phyloP scores from a whole-genome alignment of 2,888 invertebrate species.

The Dynastes maya region DNA sequence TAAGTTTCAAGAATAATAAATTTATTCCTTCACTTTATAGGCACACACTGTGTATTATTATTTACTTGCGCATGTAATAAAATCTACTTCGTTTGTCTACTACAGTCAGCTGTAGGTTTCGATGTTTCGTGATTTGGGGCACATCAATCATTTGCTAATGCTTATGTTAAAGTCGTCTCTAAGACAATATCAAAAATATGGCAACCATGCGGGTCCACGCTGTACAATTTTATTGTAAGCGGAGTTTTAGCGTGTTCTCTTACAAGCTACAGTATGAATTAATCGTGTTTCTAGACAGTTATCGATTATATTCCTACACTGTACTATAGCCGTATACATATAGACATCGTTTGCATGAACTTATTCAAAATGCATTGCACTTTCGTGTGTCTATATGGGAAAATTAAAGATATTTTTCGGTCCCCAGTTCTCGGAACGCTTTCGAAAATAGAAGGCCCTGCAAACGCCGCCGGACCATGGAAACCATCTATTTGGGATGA shows the following conservation, averaged over 20 bases:
- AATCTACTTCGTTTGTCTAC: not conserved
- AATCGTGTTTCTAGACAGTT: not conserved
- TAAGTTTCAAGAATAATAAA: too few relatives aligned
- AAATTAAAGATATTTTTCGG: conserved; percentile 5
- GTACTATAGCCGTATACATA: not conserved
- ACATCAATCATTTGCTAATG: not conserved
- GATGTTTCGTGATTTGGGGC: not conserved
- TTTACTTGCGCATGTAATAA: not conserved
- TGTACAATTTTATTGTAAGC: not conserved
- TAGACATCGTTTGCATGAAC: not conserved
- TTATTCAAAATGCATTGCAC: not conserved
- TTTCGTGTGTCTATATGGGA: not conserved
- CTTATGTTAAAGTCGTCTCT: not conserved
- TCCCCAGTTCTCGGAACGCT: not conserved
- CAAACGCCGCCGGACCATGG: not conserved
- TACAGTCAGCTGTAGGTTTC: too few relatives aligned
- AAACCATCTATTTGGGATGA: conserved; percentile 9
- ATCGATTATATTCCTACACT: not conserved
- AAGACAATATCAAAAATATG: not conserved
- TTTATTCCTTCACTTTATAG: not conserved
- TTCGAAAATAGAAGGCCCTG: not conserved
- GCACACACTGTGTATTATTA: not conserved
- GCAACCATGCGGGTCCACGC: not conserved
- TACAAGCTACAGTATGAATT: not conserved
- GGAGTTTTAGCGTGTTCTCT: not conserved